These are phyloP conservation scores for Ia io DNA, from an alignment of 2,113 vertebrate species.

Conservation along the genomic window DNA sequence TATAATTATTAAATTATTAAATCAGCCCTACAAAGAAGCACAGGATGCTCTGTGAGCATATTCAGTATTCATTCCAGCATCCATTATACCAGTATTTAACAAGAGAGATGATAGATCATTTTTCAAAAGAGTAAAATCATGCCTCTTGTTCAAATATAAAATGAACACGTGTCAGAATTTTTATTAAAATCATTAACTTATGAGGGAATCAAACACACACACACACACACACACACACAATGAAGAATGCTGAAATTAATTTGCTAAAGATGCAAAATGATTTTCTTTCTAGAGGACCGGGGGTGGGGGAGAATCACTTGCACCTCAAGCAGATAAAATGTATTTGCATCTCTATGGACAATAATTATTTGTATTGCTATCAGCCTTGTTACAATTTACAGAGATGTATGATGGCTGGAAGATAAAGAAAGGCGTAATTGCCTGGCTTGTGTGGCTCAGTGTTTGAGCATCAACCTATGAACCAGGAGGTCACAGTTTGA, in stretches of 20 bases:
- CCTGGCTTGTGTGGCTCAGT: no score
- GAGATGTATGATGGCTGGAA: background rate
- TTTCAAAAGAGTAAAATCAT: background rate
- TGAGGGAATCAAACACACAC: background rate
- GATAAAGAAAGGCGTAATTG: no score
- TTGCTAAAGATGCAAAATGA: background rate
- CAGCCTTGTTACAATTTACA: background rate
- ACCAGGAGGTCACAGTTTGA: no score
- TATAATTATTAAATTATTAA: background rate
- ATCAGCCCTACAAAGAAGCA: background rate
- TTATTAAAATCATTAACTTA: slow-evolving; percentile 22
- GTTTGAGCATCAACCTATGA: no score
- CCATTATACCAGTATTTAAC: background rate
- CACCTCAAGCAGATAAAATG: background rate
- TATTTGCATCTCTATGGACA: background rate
- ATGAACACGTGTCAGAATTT: background rate
- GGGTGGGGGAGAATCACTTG: background rate
- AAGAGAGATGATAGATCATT: background rate
- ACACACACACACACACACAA: background rate
- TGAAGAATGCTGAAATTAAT: background rate
- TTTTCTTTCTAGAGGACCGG: background rate
- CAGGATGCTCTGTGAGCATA: background rate
- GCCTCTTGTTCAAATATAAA: background rate
- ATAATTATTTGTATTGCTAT: background rate
- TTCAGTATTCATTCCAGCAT: background rate